phyloP scores from a whole-genome alignment of 35 echinoderm and acorn worm genomes.

The Nesometra sesokonis region DNA sequence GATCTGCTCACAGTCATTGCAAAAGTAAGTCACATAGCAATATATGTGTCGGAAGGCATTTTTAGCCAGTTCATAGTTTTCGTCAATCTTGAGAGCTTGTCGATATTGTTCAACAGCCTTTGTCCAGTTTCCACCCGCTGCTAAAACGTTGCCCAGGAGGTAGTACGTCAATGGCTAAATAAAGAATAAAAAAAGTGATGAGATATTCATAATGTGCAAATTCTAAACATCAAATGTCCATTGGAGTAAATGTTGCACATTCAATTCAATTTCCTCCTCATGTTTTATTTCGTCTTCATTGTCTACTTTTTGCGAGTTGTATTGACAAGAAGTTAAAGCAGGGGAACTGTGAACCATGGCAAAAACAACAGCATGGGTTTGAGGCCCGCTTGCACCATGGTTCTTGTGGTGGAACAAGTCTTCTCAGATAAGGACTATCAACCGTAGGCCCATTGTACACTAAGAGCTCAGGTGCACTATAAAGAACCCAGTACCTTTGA shows the following conservation, averaged over 20 bases:
- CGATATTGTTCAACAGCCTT: constrained; percentile 42
- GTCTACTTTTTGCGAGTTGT: background rate
- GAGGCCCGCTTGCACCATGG: no score
- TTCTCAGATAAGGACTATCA: no score
- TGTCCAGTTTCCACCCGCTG: constrained; percentile 12
- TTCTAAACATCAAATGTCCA: background rate
- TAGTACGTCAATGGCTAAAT: constrained; percentile 56
- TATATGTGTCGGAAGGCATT: constrained; percentile 25
- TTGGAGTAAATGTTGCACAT: background rate
- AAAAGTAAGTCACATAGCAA: constrained; percentile 21
- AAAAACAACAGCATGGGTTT: no score
- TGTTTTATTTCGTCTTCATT: background rate
- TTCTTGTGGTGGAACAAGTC: no score
- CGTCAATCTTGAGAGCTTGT: constrained; percentile 38
- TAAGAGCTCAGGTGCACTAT: no score
- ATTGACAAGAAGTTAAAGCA: no score
- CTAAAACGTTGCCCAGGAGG: constrained; percentile 48
- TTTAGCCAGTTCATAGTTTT: constrained; percentile 16
- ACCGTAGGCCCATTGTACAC: no score
- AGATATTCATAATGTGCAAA: background rate
- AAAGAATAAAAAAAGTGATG: background rate
- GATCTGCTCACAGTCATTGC: background rate
- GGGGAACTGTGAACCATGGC: no score
- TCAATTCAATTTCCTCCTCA: background rate
- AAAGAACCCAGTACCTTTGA: no score